Conservation (phyloP, 2,113 vertebrate genomes). For the Ameiurus melas region DNA sequence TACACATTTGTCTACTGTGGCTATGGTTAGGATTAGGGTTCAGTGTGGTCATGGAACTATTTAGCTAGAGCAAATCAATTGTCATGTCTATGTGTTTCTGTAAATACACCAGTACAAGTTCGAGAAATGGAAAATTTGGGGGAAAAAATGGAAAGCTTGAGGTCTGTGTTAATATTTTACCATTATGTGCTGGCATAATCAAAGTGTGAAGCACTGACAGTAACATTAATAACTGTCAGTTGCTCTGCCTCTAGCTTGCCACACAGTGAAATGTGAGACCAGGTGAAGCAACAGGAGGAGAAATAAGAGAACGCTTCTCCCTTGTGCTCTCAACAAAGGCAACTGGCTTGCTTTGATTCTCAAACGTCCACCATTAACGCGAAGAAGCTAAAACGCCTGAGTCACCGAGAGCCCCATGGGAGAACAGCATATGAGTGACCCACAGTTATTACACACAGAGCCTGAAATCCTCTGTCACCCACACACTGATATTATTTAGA, state of each 20-base stretch:
- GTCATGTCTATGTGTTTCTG: neutral
- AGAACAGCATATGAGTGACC: slow-evolving; percentile 42
- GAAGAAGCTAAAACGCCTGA: slow-evolving; percentile 27
- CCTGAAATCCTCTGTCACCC: slow-evolving; percentile 1
- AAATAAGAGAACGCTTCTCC: slow-evolving; percentile 20
- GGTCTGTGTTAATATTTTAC: neutral
- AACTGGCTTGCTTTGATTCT: slow-evolving; percentile 37
- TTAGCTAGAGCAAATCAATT: neutral
- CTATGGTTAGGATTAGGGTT: neutral
- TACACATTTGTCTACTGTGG: neutral
- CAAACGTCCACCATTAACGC: slow-evolving; percentile 37
- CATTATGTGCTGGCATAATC: neutral
- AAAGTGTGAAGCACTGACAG: neutral
- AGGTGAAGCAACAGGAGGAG: slow-evolving; percentile 50
- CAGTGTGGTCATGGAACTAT: neutral
- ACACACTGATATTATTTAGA: slow-evolving; percentile 24
- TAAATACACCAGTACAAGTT: neutral
- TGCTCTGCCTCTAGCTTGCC: slow-evolving; percentile 19
- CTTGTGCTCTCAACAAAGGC: slow-evolving; percentile 44
- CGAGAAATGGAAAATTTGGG: neutral
- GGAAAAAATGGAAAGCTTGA: neutral
- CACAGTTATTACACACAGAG: slow-evolving; percentile 40
- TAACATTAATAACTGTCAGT: slow-evolving; percentile 41
- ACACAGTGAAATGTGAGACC: slow-evolving; percentile 40
- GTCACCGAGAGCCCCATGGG: slow-evolving; percentile 40